Conservation (phyloP, 1,140 invertebrate species). For the Brachionus paranguensis region DNA sequence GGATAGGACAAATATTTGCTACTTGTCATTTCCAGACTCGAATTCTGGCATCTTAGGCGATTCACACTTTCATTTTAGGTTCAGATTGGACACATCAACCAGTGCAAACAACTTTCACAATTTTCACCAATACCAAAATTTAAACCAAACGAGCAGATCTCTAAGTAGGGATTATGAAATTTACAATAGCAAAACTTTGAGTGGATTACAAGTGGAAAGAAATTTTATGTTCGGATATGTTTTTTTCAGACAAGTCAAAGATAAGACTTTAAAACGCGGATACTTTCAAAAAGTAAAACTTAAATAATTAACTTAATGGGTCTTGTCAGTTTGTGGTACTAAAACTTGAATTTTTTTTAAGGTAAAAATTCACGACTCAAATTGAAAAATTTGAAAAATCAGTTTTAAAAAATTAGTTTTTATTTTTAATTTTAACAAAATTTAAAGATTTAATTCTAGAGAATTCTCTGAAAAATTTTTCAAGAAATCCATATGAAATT, state of each 20-base stretch:
- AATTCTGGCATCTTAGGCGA: conserved; percentile 88
- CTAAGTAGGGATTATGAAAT: background rate
- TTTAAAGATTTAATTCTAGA: too few species aligned
- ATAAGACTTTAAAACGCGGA: conserved; percentile 80
- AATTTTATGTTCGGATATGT: conserved; percentile 81
- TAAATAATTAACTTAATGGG: background rate
- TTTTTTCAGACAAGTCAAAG: conserved; percentile 95
- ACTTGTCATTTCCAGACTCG: conserved; percentile 95
- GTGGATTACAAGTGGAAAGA: conserved; percentile 50
- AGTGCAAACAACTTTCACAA: background rate
- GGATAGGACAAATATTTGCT: conserved; percentile 93
- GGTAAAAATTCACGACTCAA: too few species aligned
- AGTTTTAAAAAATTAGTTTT: too few species aligned
- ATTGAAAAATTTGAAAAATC: too few species aligned
- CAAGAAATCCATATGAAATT: too few species aligned
- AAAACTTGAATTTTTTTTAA: too few species aligned
- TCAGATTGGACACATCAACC: conserved; percentile 52
- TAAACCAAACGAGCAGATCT: background rate
- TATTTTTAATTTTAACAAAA: too few species aligned
- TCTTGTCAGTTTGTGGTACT: background rate
- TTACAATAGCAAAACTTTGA: conserved; percentile 40
- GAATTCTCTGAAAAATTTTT: too few species aligned
- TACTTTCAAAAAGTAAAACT: conserved; percentile 78
- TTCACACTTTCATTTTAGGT: conserved; percentile 88
- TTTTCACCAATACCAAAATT: conserved; percentile 38